A percentile compares a stretch with the other conserved stretches of the same genome.
Conservation (phyloP, 2,113 vertebrate genomes). For the Hemichromis elongatus region DNA sequence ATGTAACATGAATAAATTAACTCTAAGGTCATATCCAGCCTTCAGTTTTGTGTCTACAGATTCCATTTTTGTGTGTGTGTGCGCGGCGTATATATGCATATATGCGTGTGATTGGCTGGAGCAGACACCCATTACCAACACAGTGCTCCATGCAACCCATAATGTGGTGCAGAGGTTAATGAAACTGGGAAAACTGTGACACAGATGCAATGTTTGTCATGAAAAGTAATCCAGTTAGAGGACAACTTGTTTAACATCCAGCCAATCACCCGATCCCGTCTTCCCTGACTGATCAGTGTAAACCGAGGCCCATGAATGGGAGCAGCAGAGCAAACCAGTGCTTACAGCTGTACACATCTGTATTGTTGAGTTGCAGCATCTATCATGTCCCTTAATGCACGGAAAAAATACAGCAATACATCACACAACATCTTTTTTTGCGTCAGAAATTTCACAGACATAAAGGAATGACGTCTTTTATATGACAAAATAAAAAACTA, state of each 20-base stretch:
- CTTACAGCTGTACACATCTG: constrained; percentile 30
- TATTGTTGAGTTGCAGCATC: neutral
- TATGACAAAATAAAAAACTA: constrained; percentile 53
- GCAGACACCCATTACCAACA: constrained; percentile 40
- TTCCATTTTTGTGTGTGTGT: neutral
- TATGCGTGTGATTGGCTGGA: constrained; percentile 11
- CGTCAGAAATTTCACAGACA: constrained; percentile 44
- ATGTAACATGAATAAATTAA: constrained; percentile 53
- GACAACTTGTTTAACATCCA: constrained; percentile 10
- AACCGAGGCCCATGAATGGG: constrained; percentile 21
- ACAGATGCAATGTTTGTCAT: neutral
- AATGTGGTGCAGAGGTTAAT: neutral
- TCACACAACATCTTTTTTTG: constrained; percentile 52
- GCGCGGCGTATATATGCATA: neutral
- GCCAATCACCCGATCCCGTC: neutral
- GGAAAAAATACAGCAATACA: constrained; percentile 56
- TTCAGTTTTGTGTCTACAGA: neutral
- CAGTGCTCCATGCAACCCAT: constrained; percentile 23
- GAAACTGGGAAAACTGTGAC: neutral
- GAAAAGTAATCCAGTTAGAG: constrained; percentile 33
- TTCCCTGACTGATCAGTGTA: constrained; percentile 23
- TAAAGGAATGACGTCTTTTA: constrained; percentile 53
- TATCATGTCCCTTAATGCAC: constrained; percentile 23
- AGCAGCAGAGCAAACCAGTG: constrained; percentile 25
- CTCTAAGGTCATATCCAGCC: neutral